These are phyloP conservation scores for Pelobates cultripes DNA, from an alignment of 2,797 vertebrate species.

Conservation along the genomic window DNA sequence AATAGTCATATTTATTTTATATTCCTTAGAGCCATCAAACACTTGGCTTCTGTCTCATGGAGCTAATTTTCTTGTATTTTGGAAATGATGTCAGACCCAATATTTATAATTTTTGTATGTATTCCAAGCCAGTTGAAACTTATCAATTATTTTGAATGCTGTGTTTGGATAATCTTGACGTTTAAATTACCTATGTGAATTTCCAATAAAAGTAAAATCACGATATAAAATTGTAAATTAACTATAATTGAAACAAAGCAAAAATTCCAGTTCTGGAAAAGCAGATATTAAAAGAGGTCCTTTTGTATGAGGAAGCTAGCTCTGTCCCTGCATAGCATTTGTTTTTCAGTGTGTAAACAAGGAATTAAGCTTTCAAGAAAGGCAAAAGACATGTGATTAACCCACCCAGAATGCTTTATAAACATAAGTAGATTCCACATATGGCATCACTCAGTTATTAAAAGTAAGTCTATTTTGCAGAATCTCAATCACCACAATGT, in stretches of 20 bases:
- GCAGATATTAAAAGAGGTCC: constrained; percentile 19
- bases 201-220: constrained; percentile 28
- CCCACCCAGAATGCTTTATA: constrained; percentile 65
- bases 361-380: constrained; percentile 61
- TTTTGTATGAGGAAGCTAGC: constrained; percentile 42
- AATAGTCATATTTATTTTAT: constrained; percentile 39
- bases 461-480: constrained; percentile 58
- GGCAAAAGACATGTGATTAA: constrained; percentile 57
- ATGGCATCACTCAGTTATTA: constrained; percentile 68
- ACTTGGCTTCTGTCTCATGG: constrained; percentile 40
- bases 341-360: constrained; percentile 61
- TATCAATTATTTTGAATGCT: constrained; percentile 44
- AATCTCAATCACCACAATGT: constrained; percentile 47
- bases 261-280: constrained; percentile 27
- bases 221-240: constrained; percentile 32
- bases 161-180: constrained; percentile 50
- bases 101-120: constrained; percentile 46
- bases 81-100: constrained; percentile 53
- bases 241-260: constrained; percentile 13
- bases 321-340: constrained; percentile 52
- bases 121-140: constrained; percentile 41
- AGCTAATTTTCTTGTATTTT: constrained; percentile 47
- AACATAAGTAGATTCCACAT: constrained; percentile 64
- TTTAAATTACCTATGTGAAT: constrained; percentile 40
- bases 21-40: constrained; percentile 30